phyloP scores from a whole-genome alignment of 2,888 invertebrate genomes.

The Papilio protenor region DNA sequence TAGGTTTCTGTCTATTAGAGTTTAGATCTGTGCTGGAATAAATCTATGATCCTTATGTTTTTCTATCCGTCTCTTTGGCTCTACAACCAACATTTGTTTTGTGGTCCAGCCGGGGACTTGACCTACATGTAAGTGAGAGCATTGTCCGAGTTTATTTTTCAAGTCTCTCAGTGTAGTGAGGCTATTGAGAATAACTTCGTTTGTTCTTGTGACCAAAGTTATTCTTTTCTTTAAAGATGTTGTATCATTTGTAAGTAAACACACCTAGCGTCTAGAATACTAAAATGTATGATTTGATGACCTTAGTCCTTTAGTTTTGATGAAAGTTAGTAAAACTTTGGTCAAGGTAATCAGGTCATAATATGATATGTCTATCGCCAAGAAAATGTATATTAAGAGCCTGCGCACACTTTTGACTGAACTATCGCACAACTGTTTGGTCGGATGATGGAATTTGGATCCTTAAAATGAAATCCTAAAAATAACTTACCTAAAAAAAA shows the following conservation, averaged over 20 bases:
- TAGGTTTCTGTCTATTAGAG: too few species aligned
- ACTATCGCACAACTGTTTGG: too few species aligned
- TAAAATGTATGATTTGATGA: background rate
- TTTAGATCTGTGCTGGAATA: too few species aligned
- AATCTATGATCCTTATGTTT: background rate
- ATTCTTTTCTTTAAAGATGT: background rate
- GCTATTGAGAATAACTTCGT: background rate
- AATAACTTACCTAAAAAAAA: too few species aligned
- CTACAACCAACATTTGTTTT: background rate
- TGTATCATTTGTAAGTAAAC: background rate
- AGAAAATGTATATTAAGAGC: background rate
- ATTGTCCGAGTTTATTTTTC: slow-evolving; percentile 4
- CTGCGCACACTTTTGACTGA: too few species aligned
- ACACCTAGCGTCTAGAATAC: background rate
- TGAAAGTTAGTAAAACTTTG: background rate
- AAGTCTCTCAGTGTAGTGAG: background rate
- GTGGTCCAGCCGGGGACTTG: background rate
- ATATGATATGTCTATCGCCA: background rate
- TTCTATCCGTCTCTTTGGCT: background rate
- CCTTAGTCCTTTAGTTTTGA: background rate
- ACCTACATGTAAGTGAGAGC: background rate
- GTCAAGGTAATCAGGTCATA: background rate
- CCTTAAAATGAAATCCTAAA: too few species aligned
- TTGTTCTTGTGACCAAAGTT: background rate
- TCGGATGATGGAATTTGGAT: too few species aligned